Conservation (phyloP, 2,797 vertebrate genomes). For the Acipenser ruthenus region DNA sequence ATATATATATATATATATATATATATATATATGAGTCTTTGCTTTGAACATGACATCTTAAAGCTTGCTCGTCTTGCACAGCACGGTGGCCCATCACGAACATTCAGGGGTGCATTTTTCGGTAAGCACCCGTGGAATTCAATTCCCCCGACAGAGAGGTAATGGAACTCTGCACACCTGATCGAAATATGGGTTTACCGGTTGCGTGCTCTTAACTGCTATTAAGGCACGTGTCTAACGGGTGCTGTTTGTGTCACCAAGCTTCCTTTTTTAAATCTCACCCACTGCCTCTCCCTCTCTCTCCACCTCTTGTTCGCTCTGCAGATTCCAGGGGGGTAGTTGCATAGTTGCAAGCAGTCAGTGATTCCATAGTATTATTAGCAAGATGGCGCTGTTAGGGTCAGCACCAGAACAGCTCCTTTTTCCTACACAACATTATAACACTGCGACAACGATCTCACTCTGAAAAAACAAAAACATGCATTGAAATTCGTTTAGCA, state of each 20-base stretch:
- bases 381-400: conserved; percentile 61
- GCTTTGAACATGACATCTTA: too few relatives aligned
- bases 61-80: too few relatives aligned
- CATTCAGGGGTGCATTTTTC: too few relatives aligned
- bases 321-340: conserved; percentile 26
- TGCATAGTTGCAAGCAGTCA: conserved; percentile 9
- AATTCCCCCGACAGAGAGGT: too few relatives aligned
- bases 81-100: too few relatives aligned
- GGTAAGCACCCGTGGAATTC: too few relatives aligned
- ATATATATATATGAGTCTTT: too few relatives aligned
- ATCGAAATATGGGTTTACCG: too few relatives aligned
- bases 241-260: background rate
- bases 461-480: background rate
- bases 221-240: background rate
- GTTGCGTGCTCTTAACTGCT: too few relatives aligned
- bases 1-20: too few relatives aligned
- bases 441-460: conserved; percentile 13
- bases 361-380: conserved; percentile 31
- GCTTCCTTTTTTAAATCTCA: background rate
- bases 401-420: conserved; percentile 69
- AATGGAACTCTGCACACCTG: too few relatives aligned
- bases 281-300: conserved; percentile 22
- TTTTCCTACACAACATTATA: conserved; percentile 21
- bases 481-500: background rate
- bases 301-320: conserved; percentile 14